Conservation (phyloP, 2,888 invertebrate genomes). For the Phlogophora meticulosa region DNA sequence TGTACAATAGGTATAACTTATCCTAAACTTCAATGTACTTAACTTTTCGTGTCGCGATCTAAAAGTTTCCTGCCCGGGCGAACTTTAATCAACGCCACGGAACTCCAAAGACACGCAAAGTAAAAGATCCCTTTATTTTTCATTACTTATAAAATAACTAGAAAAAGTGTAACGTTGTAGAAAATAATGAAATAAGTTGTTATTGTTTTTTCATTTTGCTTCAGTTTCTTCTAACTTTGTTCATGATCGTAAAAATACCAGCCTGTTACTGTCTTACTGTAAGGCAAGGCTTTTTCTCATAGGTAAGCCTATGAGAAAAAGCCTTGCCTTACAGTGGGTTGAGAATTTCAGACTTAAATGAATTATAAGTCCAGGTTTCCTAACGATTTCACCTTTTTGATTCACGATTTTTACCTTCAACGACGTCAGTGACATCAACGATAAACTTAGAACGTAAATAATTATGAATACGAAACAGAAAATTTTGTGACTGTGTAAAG, state of each 20-base stretch:
- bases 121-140: constrained; percentile 32
- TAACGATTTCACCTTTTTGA: no score
- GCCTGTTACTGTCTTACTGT: no score
- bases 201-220: constrained; percentile 24
- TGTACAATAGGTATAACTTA: neutral
- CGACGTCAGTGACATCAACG: no score
- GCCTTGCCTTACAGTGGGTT: no score
- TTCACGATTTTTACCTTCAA: no score
- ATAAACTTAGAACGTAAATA: no score
- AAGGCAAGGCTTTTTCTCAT: no score
- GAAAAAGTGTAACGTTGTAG: constrained; percentile 30
- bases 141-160: constrained; percentile 25
- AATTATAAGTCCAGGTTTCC: no score
- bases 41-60: constrained; percentile 30
- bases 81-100: constrained; percentile 40
- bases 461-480: no score
- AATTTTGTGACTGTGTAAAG: no score
- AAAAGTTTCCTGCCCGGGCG: constrained; percentile 23
- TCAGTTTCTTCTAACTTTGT: neutral
- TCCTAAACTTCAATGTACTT: constrained; percentile 2
- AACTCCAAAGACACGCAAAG: neutral
- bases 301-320: no score
- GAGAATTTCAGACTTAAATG: no score
- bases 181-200: constrained; percentile 9
- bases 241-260: neutral